Base-by-base conservation (phyloP, 1,140 invertebrate species). In the Stegodyphus mimosarum region DNA sequence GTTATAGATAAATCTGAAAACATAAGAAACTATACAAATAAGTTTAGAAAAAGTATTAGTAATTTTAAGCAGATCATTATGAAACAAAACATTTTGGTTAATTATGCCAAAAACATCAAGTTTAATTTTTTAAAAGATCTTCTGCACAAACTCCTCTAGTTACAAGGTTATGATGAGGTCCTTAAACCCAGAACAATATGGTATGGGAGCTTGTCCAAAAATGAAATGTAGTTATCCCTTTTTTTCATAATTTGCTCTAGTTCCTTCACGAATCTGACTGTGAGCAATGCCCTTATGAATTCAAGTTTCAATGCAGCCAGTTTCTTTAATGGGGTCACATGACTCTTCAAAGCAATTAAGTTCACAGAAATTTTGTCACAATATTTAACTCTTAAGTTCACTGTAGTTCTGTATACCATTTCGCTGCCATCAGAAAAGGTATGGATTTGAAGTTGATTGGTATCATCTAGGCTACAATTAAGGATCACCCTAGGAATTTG, bases 141-240 rank as follows among this genome's bases (percentile, higher is more conserved):
- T 33, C 33, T 33, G 33, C 33, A 33, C 3, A 1, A 33, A 33
- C 33, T 3, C 33, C 33, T 33, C 33, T 33, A 1, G 3, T 33
- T 3, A 33, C 33, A 33, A 33, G 33, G 33, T 33, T 33, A n/a
- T n/a, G 71, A 7, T 88, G 88, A 11, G 77, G 73, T 52, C 88
- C 87, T 55, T 86, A 53, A 7, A 91, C 87, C 90, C 90, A 91
- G 6, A 73, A 79, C 10, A 91, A 55, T 0, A 88, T 89, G 10
- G 89, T 89, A 17, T 88, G 89, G 0, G 90, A 90, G 83, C 91
- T 90, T 7, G 87, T 86, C 90, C 89, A 91, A 70, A 89, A 87
- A 15, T 80, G 52, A 50, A 87, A 83, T 78, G 71, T 55, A 11
- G 51, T 10, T 7, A 9, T 15, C 33, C n/a, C 7, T 6, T 75